Evolutionary conservation across 2,888 invertebrate genomes (phyloP).

Genomic region (Sinopyrophorus schimmeli): DNA sequence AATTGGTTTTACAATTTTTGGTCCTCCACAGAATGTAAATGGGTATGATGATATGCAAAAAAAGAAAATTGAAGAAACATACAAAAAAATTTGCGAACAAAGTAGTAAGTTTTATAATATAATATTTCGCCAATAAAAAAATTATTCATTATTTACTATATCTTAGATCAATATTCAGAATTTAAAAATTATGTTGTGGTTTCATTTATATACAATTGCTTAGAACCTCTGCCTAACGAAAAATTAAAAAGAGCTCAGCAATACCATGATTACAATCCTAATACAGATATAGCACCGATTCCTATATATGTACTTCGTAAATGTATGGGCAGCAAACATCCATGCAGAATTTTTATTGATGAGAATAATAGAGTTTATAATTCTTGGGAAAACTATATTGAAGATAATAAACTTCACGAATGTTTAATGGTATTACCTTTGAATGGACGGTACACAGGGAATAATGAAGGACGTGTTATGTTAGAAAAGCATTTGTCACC

Average conservation of each 20-base stretch:
- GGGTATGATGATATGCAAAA: conserved; percentile 48
- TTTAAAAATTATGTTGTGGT: conserved; percentile 29
- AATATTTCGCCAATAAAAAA: not conserved
- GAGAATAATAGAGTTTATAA: conserved; percentile 59
- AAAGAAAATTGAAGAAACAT: conserved; percentile 40
- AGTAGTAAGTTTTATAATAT: conserved; percentile 28
- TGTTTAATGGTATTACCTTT: conserved; percentile 61
- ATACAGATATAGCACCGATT: conserved; percentile 43
- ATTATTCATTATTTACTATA: too few relatives aligned
- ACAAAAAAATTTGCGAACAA: conserved; percentile 38
- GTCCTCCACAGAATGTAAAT: conserved; percentile 57
- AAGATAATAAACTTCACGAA: conserved; percentile 59
- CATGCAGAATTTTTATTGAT: conserved; percentile 50
- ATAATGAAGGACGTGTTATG: conserved; percentile 44
- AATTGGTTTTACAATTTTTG: conserved; percentile 62
- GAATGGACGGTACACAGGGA: conserved; percentile 53
- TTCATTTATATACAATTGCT: conserved; percentile 33
- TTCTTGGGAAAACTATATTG: conserved; percentile 60
- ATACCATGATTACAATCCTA: conserved; percentile 45
- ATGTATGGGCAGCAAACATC: conserved; percentile 41
- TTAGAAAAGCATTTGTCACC: conserved; percentile 46
- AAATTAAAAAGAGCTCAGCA: conserved; percentile 43
- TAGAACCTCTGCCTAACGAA: conserved; percentile 44
- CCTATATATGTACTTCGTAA: conserved; percentile 50
- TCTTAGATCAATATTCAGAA: conserved; percentile 25